A percentile compares a stretch with the other conserved stretches of the same genome.
Evolutionary conservation across 2,888 invertebrate genomes (phyloP).

Genomic region (Noctua janthina): DNA sequence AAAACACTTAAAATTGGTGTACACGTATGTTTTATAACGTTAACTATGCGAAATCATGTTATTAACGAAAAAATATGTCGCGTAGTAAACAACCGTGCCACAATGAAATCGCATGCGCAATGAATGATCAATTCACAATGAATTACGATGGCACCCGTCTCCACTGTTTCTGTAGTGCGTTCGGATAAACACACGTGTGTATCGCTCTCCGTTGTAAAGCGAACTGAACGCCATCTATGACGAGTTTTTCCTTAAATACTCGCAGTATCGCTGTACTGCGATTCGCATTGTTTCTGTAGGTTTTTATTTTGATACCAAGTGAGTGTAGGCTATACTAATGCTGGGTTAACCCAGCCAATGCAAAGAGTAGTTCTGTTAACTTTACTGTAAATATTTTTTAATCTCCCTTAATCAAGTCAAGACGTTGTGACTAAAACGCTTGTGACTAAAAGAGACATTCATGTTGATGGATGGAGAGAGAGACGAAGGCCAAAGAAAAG

Average conservation of each 20-base stretch:
- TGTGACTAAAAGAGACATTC: no score
- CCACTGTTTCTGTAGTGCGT: conserved; percentile 43
- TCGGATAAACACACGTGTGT: conserved; percentile 65
- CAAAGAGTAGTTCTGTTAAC: neutral
- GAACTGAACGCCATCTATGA: conserved; percentile 59
- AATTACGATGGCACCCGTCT: conserved; percentile 37
- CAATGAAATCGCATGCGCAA: conserved; percentile 76
- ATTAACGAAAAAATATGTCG: conserved; percentile 63
- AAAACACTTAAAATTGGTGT: conserved; percentile 49
- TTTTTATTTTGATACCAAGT: conserved; percentile 16
- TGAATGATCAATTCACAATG: conserved; percentile 67
- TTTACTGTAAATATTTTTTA: neutral
- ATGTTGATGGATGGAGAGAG: no score
- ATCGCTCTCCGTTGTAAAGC: conserved; percentile 36
- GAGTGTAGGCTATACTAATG: neutral
- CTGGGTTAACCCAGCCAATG: conserved; percentile 28
- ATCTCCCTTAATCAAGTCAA: neutral
- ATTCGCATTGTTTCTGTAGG: conserved; percentile 2
- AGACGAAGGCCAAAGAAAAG: no score
- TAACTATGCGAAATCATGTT: conserved; percentile 79
- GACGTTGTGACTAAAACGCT: no score
- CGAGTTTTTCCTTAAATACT: conserved; percentile 41
- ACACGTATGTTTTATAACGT: conserved; percentile 38
- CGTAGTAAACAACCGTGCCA: conserved; percentile 69
- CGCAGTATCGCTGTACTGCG: neutral